These are phyloP conservation scores for Drosophila kuntzei DNA, from an alignment of 2,888 invertebrate genomes.

Conservation along the genomic window DNA sequence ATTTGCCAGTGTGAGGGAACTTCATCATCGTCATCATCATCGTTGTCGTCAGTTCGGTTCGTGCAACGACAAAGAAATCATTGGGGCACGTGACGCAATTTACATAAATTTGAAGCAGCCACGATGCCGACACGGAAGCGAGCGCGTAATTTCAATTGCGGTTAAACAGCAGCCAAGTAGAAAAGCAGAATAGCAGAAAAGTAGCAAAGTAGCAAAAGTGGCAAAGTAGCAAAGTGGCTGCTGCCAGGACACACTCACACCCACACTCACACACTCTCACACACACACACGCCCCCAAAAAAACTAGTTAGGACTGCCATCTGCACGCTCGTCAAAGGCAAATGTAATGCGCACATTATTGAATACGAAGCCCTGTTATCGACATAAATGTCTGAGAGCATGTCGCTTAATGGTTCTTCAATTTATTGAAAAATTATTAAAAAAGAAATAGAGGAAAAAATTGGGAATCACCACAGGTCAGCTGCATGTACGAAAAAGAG, in stretches of 20 bases:
- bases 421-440: constrained; percentile 78
- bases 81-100: constrained; percentile 84
- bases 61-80: constrained; percentile 73
- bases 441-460: constrained; percentile 19
- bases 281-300: constrained; percentile 4
- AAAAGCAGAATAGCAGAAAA: constrained; percentile 78
- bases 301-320: constrained; percentile 48
- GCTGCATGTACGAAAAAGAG: constrained; percentile 10
- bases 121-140: constrained; percentile 65
- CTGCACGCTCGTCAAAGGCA: constrained; percentile 49
- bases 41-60: constrained; percentile 29
- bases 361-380: constrained; percentile 70
- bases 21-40: constrained; percentile 18
- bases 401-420: constrained; percentile 53
- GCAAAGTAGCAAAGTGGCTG: constrained; percentile 45
- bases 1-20: neutral
- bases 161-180: constrained; percentile 79
- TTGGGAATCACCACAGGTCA: constrained; percentile 39
- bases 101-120: constrained; percentile 78
- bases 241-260: constrained; percentile 4
- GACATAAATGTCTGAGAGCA: constrained; percentile 47
- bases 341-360: constrained; percentile 70
- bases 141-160: constrained; percentile 81
- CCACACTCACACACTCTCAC: neutral
- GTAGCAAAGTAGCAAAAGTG: constrained; percentile 48